A percentile compares a stretch with the other conserved stretches of the same genome.
These are phyloP conservation scores for Monochamus saltuarius DNA, from an alignment of 1,140 invertebrate genomes.

Conservation along the genomic window DNA sequence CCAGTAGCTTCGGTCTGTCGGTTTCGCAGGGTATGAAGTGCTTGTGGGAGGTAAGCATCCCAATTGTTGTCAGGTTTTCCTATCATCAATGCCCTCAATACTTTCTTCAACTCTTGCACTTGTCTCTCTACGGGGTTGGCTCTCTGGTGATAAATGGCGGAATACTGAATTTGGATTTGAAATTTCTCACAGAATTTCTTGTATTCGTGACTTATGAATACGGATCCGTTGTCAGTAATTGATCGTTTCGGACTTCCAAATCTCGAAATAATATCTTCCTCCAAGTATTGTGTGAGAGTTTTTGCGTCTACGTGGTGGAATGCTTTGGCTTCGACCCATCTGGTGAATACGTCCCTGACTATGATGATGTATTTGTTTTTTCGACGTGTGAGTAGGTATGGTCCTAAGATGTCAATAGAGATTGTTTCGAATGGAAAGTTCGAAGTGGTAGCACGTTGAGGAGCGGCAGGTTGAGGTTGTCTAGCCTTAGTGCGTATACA, in stretches of 20 bases:
- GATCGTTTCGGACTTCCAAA: neutral
- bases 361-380: conserved; percentile 10
- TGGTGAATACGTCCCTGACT: conserved; percentile 1
- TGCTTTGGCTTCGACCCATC: conserved; percentile 10
- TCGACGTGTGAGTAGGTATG: neutral
- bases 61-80: neutral
- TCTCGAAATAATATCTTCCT: neutral
- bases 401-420: neutral
- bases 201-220: neutral
- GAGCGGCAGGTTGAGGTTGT: neutral
- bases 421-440: conserved; percentile 40
- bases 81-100: neutral
- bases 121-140: conserved; percentile 2
- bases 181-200: neutral
- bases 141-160: neutral
- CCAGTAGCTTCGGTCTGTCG: neutral
- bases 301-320: neutral
- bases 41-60: neutral
- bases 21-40: neutral
- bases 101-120: neutral
- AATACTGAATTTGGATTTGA: neutral
- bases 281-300: neutral
- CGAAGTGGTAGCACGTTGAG: neutral
- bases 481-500: neutral
- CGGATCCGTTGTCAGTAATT: neutral